A percentile compares a stretch with the other conserved stretches of the same genome.
These are phyloP conservation scores for Lates japonicus DNA, from an alignment of 2,797 vertebrate genomes.

Conservation along the genomic window DNA sequence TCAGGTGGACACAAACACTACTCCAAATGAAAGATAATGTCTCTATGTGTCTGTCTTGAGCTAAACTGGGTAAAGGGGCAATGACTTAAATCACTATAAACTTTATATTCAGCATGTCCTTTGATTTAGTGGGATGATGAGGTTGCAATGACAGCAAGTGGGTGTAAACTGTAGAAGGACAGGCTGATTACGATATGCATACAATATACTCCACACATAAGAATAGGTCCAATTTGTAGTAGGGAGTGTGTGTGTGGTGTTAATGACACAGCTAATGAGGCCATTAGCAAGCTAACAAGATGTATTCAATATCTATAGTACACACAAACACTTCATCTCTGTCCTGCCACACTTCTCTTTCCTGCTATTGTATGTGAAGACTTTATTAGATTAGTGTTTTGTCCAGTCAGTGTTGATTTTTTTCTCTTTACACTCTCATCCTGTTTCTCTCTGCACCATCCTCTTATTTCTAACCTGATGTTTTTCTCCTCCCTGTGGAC, in stretches of 20 bases:
- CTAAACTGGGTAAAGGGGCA: not conserved
- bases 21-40: not conserved
- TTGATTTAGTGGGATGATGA: conserved; percentile 20
- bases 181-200: conserved; percentile 10
- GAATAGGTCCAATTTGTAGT: not conserved
- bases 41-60: not conserved
- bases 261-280: conserved; percentile 40
- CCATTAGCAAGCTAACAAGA: conserved; percentile 27
- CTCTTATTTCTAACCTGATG: not conserved
- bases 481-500: conserved; percentile 16
- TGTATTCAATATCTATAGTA: not conserved
- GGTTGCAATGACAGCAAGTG: conserved; percentile 6
- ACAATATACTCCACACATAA: not conserved
- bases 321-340: not conserved
- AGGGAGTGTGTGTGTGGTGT: not conserved
- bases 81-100: not conserved
- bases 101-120: conserved; percentile 13
- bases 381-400: not conserved
- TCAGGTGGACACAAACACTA: not conserved
- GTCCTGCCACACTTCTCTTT: not conserved
- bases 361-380: not conserved
- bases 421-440: not conserved
- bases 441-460: conserved; percentile 6
- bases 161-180: not conserved
- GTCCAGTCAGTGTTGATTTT: not conserved